These are phyloP conservation scores for Oncopodura yosiiana DNA, from an alignment of 1,140 invertebrate genomes.

Conservation along the genomic window DNA sequence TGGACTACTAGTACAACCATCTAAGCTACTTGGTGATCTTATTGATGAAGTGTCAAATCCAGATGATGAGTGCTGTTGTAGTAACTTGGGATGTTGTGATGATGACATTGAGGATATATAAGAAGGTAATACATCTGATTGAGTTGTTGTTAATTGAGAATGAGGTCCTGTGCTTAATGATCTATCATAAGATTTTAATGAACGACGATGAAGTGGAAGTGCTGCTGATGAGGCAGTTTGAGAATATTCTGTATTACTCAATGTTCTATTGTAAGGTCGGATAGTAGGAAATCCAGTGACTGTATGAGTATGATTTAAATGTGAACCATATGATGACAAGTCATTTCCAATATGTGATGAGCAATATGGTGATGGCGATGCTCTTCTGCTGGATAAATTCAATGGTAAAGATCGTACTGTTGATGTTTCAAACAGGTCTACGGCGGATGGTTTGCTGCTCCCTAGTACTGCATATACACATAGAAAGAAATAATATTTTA, in stretches of 20 bases:
- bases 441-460: background rate
- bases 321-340: background rate
- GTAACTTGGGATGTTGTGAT: too few species aligned
- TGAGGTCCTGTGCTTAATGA: too few species aligned
- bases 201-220: slow-evolving; percentile 14
- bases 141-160: too few species aligned
- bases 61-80: too few species aligned
- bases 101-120: too few species aligned
- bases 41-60: slow-evolving; percentile 1
- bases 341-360: slow-evolving; percentile 10
- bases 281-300: background rate
- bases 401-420: slow-evolving; percentile 21
- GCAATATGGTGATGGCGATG: slow-evolving; percentile 9
- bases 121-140: too few species aligned
- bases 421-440: slow-evolving; percentile 7
- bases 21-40: background rate
- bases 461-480: too few species aligned
- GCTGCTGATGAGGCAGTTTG: slow-evolving; percentile 1
- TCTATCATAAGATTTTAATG: background rate
- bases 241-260: slow-evolving; percentile 22
- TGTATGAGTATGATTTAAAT: background rate
- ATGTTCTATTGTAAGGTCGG: slow-evolving; percentile 16
- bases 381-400: slow-evolving; percentile 1
- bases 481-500: background rate
- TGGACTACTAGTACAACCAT: background rate